Base-by-base conservation (phyloP, 2,888 invertebrate species). In the Caenorhabditis parvicauda region DNA sequence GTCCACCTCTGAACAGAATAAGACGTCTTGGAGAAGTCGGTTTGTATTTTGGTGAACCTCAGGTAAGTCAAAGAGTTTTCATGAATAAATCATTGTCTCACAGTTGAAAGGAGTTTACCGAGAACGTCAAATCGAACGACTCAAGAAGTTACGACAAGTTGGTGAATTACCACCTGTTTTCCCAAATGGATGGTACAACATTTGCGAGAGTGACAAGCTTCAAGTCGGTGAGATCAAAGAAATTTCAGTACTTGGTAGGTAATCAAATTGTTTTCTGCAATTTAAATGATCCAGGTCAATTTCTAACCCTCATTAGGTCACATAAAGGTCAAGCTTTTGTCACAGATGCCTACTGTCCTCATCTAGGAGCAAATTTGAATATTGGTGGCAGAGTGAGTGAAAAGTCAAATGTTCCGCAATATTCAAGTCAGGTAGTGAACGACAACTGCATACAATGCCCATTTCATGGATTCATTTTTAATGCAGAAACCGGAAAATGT, bases 171-270 rank as follows among this genome's bases (percentile, higher is more conserved):
- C 91, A 0, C 91, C 91, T 0, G 89, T 90, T 0, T 92, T 87
- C 80, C 92, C 92, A 0, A 92, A 92, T 77, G 92, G 92, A 0
- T 92, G 92, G 92, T 91, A 89, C 74, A 88, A 87, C 0, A 81
- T 92, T 1, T 83, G 87, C 0, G 91, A 91, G 79, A 88, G 88
- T 2, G 82, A 84, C 5, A 84, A 86, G 0, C 77, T 91, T 19
- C 50, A 49, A 37, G 85, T 54, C 2, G 76, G 86, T 0, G 84
- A 86, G 45, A 87, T 88, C 0, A 82, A 84, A 5, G 85, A 87
- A 55, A 85, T 89, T 0, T 85, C 88, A 47, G 88, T 87, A 27
- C 81, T 91, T 25, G 90, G 90, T 85, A 78, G 79, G 80, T 68
- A 22, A 21, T 52, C 1, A n/a, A 19, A 7, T 4, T 29, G 4